Percentiles rank a stretch among this genome's conserved stretches.
Conservation (phyloP, 2,797 vertebrate species). For the Periparus ater region DNA sequence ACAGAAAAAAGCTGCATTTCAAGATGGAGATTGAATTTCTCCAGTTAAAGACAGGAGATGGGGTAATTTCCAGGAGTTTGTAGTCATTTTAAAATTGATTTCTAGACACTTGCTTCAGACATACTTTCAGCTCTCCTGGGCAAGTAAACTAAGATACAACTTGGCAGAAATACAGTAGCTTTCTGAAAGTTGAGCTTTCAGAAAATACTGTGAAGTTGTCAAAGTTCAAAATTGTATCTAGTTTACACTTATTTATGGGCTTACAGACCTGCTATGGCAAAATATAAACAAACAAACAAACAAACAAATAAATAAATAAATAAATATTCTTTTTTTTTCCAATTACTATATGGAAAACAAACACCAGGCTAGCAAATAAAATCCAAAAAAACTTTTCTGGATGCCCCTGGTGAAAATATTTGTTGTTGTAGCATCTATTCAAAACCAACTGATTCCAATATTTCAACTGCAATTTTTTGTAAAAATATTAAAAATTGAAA, state of each 20-base stretch:
- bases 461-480: not conserved
- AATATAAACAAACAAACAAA: not conserved
- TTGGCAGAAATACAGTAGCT: not conserved
- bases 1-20: not conserved
- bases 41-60: not conserved
- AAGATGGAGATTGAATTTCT: not conserved
- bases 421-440: rapidly evolving
- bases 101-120: not conserved
- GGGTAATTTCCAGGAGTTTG: not conserved
- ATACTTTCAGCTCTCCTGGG: not conserved
- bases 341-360: not conserved
- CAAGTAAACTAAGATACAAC: not conserved
- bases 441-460: not conserved
- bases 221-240: not conserved
- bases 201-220: not conserved
- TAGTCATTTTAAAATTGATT: not conserved
- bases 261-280: not conserved
- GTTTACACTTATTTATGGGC: not conserved
- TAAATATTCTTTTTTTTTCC: not conserved
- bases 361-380: not conserved
- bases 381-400: not conserved
- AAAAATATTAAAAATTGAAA: not conserved
- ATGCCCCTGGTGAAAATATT: not conserved
- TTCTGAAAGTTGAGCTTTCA: not conserved
- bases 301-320: too few species aligned